Percentiles rank a stretch among this genome's conserved stretches.
Conservation (phyloP, 2,888 invertebrate genomes). For the Trissolcus brochymenae region DNA sequence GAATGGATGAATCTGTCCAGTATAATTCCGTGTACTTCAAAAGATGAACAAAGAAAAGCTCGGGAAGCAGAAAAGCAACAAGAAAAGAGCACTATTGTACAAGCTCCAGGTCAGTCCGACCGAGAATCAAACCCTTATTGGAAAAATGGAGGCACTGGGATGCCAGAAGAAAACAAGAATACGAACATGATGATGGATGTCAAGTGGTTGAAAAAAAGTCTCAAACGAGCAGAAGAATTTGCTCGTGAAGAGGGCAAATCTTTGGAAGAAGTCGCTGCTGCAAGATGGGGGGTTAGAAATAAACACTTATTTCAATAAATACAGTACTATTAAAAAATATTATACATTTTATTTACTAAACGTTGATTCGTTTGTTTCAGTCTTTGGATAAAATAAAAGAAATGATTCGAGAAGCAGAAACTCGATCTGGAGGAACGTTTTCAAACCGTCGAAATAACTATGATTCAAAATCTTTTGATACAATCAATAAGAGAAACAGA, state of each 20-base stretch:
- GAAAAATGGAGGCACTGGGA: conserved; percentile 91
- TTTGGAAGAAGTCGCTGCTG: conserved; percentile 79
- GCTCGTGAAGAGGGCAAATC: conserved; percentile 78
- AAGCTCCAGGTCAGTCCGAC: conserved; percentile 83
- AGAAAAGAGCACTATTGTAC: conserved; percentile 80
- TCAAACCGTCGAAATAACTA: not conserved
- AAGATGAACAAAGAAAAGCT: conserved; percentile 64
- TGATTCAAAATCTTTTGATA: not conserved
- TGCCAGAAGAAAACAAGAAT: conserved; percentile 79
- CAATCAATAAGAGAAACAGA: not conserved
- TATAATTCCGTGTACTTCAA: conserved; percentile 75
- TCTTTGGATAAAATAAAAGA: conserved; percentile 77
- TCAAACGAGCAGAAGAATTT: conserved; percentile 78
- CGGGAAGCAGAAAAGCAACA: conserved; percentile 78
- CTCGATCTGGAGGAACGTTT: not conserved
- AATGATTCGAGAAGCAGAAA: conserved; percentile 78
- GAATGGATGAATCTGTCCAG: conserved; percentile 88
- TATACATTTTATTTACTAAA: not conserved
- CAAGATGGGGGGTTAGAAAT: conserved; percentile 79
- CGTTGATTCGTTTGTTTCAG: conserved; percentile 68
- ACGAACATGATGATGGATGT: conserved; percentile 58
- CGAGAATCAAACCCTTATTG: conserved; percentile 94
- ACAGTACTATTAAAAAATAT: not conserved
- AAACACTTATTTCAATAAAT: not conserved
- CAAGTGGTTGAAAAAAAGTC: conserved; percentile 78